Conservation (phyloP, 2,113 vertebrate genomes). For the Platanista minor region DNA sequence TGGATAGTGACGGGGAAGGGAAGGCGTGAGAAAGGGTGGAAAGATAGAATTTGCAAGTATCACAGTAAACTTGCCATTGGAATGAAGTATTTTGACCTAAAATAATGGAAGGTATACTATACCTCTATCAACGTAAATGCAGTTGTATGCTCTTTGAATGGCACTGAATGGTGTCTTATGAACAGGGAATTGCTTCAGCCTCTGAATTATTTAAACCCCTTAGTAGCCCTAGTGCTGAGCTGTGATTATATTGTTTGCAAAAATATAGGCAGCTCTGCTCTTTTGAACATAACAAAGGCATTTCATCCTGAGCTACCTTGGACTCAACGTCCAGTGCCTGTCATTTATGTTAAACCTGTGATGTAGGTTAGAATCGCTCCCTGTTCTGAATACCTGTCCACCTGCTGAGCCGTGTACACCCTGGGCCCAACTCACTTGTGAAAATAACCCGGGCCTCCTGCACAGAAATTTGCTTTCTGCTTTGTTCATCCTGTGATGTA, state of each 20-base stretch:
- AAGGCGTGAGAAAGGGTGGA: neutral
- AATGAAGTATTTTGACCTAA: neutral
- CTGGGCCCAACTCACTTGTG: fast-evolving
- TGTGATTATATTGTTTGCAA: neutral
- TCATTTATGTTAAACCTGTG: fast-evolving
- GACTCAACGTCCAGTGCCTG: neutral
- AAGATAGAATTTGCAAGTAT: fast-evolving
- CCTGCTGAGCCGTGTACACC: neutral
- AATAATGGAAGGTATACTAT: fast-evolving
- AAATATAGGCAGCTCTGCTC: neutral
- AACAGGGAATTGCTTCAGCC: too few relatives aligned
- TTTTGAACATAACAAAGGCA: neutral
- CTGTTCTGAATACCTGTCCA: neutral
- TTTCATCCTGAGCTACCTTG: neutral
- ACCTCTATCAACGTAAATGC: fast-evolving
- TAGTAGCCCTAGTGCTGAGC: neutral
- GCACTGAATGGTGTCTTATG: neutral
- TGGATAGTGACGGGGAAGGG: neutral
- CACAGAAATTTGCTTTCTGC: neutral
- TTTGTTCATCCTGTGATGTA: too few relatives aligned
- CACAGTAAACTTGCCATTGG: fast-evolving
- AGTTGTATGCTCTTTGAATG: neutral
- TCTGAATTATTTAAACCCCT: neutral
- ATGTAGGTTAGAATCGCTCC: fast-evolving
- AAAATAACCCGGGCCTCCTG: neutral